Evolutionary conservation across 2,888 invertebrate genomes (phyloP), one percentile per base, ranked within the genome.

Genomic region (Cremastinae sp.): DNA sequence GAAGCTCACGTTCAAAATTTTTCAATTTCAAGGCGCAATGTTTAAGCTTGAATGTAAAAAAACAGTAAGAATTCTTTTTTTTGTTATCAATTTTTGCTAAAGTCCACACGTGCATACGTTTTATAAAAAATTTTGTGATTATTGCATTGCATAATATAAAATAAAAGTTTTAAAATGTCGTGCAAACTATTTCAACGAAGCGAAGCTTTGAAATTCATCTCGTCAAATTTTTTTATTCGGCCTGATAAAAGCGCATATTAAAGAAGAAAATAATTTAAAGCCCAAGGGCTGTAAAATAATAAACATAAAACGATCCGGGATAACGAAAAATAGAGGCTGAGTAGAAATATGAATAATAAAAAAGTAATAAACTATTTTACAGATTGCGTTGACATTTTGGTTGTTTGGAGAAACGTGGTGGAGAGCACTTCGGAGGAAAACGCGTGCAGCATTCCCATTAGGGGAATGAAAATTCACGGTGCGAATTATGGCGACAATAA

Each of bases 401-500:
- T 36, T 34, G 38, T 22, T 28, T 8, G 56, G 64, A 1, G 12
- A 51, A 62, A 76, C 59, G 41, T 51, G 58, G 20, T 45, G 49
- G 22, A 72, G 69, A 61, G 65, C 64, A 45, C 53, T 68, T 68
- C 45, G 14, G 53, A 12, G 16, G 10, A 16, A 47, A 38, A 47
- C 58, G 72, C 53, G 59, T 66, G 71, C 28, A 45, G 54, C 58
- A 8, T 49, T 16, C 12, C 75, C 72, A 76, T 76, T 76, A 68
- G 64, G 53, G 64, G 72, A 72, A 76, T 76, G 75, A 76, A 76
- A 76, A 76, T 76, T 72, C 65, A 68, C 53, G 64, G 49, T 22
- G 72, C 62, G 64, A 76, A 76, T 76, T 72, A 69, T 69, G 68
- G 68, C 66, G 72, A 59, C 72, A 53, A 72, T 76, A 69, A 76